These are phyloP conservation scores for Hypocryptadius cinnamomeus DNA, from an alignment of 2,113 vertebrate species.

Conservation along the genomic window DNA sequence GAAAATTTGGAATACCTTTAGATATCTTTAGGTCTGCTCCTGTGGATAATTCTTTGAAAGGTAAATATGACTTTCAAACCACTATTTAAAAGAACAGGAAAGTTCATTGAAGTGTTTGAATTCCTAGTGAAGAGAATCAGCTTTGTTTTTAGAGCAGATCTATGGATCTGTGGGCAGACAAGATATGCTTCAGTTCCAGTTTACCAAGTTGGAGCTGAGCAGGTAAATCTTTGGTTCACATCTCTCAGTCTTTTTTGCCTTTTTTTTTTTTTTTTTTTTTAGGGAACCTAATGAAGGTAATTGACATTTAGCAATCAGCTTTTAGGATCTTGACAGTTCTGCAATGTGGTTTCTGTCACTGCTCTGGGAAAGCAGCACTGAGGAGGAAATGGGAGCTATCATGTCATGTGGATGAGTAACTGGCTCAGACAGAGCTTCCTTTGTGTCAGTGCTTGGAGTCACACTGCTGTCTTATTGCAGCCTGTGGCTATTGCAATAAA, in stretches of 20 bases:
- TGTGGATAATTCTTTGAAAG: background rate
- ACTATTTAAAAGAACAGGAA: background rate
- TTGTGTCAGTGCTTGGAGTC: constrained; percentile 28
- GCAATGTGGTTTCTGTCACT: constrained; percentile 52
- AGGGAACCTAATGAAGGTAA: constrained; percentile 36
- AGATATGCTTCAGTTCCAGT: background rate
- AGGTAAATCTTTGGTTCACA: background rate
- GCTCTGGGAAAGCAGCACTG: constrained; percentile 43
- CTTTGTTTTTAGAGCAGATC: background rate
- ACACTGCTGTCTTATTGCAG: constrained; percentile 33
- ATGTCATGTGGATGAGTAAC: constrained; percentile 57
- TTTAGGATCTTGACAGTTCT: constrained; percentile 52
- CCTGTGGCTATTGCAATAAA: constrained; percentile 55
- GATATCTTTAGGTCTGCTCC: background rate
- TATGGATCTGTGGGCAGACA: background rate
- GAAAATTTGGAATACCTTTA: background rate
- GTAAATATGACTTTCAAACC: background rate
- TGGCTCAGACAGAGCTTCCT: constrained; percentile 50
- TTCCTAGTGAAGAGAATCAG: background rate
- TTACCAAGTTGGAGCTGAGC: background rate
- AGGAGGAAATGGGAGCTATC: constrained; percentile 61
- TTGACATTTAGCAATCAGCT: constrained; percentile 47
- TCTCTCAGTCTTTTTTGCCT: accelerated
- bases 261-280: background rate
- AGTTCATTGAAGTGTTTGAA: background rate